These are phyloP conservation scores for Propithecus coquereli DNA, from an alignment of 2,113 vertebrate genomes.

Conservation along the genomic window DNA sequence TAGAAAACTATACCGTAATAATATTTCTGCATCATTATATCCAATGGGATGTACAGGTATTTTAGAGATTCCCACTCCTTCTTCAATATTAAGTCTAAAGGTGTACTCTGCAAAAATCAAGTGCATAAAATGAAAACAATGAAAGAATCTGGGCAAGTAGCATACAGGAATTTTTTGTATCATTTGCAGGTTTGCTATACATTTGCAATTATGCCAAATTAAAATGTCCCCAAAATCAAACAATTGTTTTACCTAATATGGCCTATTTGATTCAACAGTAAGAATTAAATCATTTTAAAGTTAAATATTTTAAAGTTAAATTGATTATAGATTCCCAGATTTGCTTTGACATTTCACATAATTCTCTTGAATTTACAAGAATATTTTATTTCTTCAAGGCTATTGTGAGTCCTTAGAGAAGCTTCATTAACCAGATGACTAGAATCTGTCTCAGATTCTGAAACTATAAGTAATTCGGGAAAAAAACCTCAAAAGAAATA, in stretches of 20 bases:
- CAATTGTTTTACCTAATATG: background rate
- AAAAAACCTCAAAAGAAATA: background rate
- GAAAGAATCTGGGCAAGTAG: background rate
- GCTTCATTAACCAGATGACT: background rate
- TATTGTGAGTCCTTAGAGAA: background rate
- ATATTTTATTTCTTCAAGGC: background rate
- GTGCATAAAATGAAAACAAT: background rate
- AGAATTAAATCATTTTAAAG: background rate
- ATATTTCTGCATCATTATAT: slow-evolving; percentile 89
- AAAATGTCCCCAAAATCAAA: background rate
- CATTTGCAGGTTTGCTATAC: background rate
- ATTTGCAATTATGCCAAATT: background rate
- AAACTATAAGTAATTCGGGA: background rate
- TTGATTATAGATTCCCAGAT: background rate
- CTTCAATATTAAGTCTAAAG: slow-evolving; percentile 85
- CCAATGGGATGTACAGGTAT: slow-evolving; percentile 97
- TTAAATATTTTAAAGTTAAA: slow-evolving; percentile 1
- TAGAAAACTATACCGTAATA: slow-evolving; percentile 85
- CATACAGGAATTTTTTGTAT: background rate
- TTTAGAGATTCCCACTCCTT: slow-evolving; percentile 91
- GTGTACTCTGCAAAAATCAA: slow-evolving; percentile 88
- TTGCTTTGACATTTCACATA: background rate
- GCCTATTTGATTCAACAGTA: background rate
- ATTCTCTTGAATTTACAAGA: slow-evolving; percentile 35
- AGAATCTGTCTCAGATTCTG: background rate